Percentiles rank a stretch among this genome's conserved stretches.
phyloP scores from a whole-genome alignment of 92 coral and sea anemone genomes.

The Actinostola sp. region DNA sequence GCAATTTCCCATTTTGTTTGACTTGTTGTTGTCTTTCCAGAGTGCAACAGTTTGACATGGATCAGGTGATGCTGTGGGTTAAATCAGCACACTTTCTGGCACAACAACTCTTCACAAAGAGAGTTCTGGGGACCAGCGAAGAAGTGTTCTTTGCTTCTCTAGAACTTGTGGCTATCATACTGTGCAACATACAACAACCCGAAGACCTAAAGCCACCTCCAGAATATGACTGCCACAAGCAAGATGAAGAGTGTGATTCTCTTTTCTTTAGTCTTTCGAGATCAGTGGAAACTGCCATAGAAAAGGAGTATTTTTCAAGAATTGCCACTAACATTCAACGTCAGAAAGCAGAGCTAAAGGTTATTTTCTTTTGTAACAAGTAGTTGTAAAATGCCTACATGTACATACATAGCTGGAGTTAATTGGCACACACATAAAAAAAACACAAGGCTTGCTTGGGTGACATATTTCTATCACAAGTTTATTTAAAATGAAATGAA shows the following conservation, averaged over 20 bases:
- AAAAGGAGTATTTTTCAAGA: not conserved
- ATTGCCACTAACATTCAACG: not conserved
- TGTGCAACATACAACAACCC: not conserved
- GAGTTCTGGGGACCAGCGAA: not conserved
- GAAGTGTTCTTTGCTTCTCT: not conserved
- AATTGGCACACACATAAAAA: too few species aligned
- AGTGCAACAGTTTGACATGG: not conserved
- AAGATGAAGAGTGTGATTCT: not conserved
- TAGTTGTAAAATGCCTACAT: too few species aligned
- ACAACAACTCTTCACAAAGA: not conserved
- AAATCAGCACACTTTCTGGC: not conserved
- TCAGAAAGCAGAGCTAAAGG: constrained; percentile 8
- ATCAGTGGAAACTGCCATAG: not conserved
- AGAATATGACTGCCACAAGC: not conserved
- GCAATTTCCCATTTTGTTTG: not conserved
- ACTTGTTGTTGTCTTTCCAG: not conserved
- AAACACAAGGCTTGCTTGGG: too few species aligned
- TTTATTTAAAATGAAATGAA: too few species aligned
- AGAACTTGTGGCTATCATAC: not conserved
- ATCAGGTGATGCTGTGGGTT: not conserved
- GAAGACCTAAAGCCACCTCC: not conserved
- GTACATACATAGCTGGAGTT: too few species aligned
- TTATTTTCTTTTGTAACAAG: not conserved
- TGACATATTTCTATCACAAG: too few species aligned
- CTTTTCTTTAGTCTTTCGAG: not conserved